These are phyloP conservation scores for Phalacrocorax pelagicus DNA, from an alignment of 2,113 vertebrate species.

Conservation along the genomic window DNA sequence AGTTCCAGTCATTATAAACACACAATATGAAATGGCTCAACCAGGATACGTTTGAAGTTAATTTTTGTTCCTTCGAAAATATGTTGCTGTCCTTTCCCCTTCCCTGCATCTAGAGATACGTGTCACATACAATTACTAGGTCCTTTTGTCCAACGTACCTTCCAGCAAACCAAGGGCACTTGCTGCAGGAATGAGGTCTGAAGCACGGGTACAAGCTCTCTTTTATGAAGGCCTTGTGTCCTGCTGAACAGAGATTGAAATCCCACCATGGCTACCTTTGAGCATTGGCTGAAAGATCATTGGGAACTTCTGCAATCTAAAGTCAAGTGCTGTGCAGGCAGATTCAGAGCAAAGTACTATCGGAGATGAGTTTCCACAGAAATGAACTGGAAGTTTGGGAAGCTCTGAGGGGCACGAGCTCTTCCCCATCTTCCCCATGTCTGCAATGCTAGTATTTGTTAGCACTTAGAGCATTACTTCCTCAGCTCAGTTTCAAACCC, in stretches of 20 bases:
- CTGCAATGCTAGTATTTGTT: background rate
- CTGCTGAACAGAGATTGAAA: background rate
- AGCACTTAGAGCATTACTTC: background rate
- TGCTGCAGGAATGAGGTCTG: background rate
- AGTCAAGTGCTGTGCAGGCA: background rate
- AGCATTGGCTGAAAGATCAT: background rate
- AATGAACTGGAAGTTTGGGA: background rate
- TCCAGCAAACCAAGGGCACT: background rate
- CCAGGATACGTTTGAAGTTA: background rate
- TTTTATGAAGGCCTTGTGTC: background rate
- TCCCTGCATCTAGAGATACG: background rate
- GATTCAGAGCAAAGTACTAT: background rate
- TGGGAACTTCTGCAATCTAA: background rate
- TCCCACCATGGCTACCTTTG: background rate
- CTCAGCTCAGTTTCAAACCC: background rate
- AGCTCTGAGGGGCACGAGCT: background rate
- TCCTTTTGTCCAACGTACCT: background rate
- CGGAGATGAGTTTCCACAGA: background rate
- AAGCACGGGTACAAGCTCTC: background rate
- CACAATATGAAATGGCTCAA: background rate
- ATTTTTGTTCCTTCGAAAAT: background rate
- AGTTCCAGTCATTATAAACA: background rate
- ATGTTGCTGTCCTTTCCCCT: background rate
- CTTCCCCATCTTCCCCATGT: background rate
- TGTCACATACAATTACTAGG: background rate